Base-by-base conservation (phyloP, 2,797 vertebrate genomes). In the Anguilla marmorata region DNA sequence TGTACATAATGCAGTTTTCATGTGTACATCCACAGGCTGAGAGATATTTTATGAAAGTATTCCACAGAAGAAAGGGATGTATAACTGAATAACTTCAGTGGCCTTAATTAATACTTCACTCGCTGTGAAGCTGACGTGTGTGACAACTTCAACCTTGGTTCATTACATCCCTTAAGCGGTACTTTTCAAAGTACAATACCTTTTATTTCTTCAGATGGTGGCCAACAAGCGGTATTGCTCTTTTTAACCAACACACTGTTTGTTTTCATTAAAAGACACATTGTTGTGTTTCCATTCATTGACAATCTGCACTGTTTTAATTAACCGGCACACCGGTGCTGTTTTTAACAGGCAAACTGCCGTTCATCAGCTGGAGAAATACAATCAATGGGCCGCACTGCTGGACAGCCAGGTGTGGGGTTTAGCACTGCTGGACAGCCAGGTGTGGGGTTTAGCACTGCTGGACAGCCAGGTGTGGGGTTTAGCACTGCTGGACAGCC, bases 301-400 rank as follows among this genome's bases (percentile, higher is more conserved):
- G 74, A 79, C 37, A 21, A 19, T 3, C 74, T 79, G 14, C 21
- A 3, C 6, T 14, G 11, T 30, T 27, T 33, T 30, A 30, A 33
- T 14, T 3, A 14, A 74, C 69, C n/a, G 9, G 11, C 27, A 66
- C 21, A 66, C 63, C 4, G 11, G 30, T 74, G 69, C 30, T 74
- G 33, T 74, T 14, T 33, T 33, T 33, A 74, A 33, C 8, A 11
- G 69, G 8, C 9, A 74, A 30, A 30, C 69, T 74, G 72, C 87
- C 50, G 82, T 84, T 79, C n/a, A 85, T 86, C 79, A 83, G 56
- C 80, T 24, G 50, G 80, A 52, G 80, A 83, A 83, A 52, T 3
- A 52, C 11, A n/a, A 33, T 84, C n/a, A 12, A 11, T 33, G n/a
- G 50, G 69, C 37, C 74, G 83, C 30, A 79, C 19, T 54, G 37